These are phyloP conservation scores for Tragelaphus imberbis DNA, from an alignment of 2,113 vertebrate genomes.

Conservation along the genomic window DNA sequence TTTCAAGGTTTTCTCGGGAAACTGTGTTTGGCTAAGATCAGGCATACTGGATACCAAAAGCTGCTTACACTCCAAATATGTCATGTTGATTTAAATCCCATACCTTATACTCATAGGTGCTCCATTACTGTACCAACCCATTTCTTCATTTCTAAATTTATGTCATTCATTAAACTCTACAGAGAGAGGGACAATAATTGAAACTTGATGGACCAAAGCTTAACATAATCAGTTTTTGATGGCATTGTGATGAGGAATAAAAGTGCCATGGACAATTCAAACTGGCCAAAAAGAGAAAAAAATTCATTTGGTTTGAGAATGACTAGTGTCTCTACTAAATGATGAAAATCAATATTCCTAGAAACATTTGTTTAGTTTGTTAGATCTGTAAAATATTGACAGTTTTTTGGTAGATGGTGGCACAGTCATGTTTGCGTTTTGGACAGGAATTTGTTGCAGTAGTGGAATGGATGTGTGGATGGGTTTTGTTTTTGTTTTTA, in stretches of 20 bases:
- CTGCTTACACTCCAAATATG: neutral
- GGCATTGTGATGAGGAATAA: neutral
- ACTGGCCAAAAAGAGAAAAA: neutral
- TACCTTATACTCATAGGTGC: neutral
- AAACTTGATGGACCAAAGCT: conserved; percentile 15
- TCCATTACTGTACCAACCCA: neutral
- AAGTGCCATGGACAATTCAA: neutral
- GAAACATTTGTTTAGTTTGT: neutral
- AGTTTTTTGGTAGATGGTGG: neutral
- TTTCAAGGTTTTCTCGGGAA: conserved; percentile 51
- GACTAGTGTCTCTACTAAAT: neutral
- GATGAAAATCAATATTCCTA: neutral
- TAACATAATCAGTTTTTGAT: neutral
- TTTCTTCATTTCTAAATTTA: conserved; percentile 35
- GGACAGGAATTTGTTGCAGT: neutral
- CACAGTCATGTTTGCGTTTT: neutral
- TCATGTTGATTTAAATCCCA: conserved; percentile 32
- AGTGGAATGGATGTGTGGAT: neutral
- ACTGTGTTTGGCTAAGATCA: conserved; percentile 8
- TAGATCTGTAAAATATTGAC: neutral
- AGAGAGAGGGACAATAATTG: neutral
- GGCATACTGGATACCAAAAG: neutral
- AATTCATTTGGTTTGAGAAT: neutral
- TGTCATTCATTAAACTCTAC: conserved; percentile 24
- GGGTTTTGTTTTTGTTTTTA: neutral